Base-by-base conservation (phyloP, 2,888 invertebrate genomes). In the Andrena flavipes region DNA sequence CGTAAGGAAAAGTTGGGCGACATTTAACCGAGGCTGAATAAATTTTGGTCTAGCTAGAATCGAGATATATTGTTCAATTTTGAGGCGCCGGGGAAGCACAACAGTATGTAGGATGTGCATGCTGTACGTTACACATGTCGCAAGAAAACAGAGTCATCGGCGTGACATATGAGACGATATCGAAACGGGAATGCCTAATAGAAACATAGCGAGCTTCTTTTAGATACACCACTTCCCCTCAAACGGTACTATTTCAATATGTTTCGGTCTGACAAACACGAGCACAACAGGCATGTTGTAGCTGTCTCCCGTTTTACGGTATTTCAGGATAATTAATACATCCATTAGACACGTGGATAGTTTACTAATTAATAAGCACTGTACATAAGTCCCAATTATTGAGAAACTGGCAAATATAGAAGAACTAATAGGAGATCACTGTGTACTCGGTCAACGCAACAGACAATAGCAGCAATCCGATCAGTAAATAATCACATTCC, bases 91-190 rank as follows among this genome's bases (percentile, higher is more conserved):
- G 65, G 64, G 74, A 62, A 71, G 54, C 60, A 84, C 75, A 69
- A 84, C 73, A 84, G 67, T 67, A 75, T 33, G 76, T 63, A 73
- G 76, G 49, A 78, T 76, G 48, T 71, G 79, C 71, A 77, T 63
- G 78, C 69, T 68, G 71, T 91, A 90, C 88, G 89, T 91, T 90
- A 91, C 92, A 92, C 85, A 88, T 92, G 92, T 89, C 90, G 89
- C 91, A 91, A 89, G 91, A 91, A 91, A 91, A 91, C 92, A 93
- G 92, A 93, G 92, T 91, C 92, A 92, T 93, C 89, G 91, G 89
- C 86, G 90, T 92, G 92, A 92, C 92, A 92, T 92, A 93, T 93
- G 92, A 92, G 90, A 92, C 89, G 87, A 91, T 91, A 91, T 91
- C 89, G 89, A 82, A 84, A 84, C 84, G 56, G 90, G 77, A 85